These are phyloP conservation scores for Copidosoma floridanum DNA, from an alignment of 1,140 invertebrate species.

Conservation along the genomic window DNA sequence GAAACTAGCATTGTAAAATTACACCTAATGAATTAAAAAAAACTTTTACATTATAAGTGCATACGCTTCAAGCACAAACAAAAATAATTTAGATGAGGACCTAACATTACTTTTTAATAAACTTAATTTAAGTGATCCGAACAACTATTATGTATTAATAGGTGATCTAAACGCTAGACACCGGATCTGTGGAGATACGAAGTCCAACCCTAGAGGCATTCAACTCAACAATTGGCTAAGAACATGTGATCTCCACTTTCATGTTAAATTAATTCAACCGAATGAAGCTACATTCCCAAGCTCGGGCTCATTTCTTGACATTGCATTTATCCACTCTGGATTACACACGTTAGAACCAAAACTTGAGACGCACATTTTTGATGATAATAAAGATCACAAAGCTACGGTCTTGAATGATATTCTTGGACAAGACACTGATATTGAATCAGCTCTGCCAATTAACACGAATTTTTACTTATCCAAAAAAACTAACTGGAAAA, in stretches of 20 bases:
- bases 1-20: neutral
- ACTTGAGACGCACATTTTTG: too few relatives aligned
- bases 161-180: conserved; percentile 2
- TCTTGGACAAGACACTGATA: neutral
- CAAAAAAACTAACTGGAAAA: conserved; percentile 9
- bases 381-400: conserved; percentile 18
- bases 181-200: neutral
- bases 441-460: neutral
- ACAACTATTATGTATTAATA: conserved; percentile 5
- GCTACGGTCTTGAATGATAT: conserved; percentile 1
- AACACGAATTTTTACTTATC: neutral
- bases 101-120: neutral
- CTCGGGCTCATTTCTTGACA: neutral
- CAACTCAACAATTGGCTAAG: conserved; percentile 18
- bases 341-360: neutral
- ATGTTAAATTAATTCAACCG: too few relatives aligned
- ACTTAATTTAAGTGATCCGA: neutral
- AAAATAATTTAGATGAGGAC: neutral
- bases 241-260: too few relatives aligned
- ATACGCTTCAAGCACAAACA: neutral
- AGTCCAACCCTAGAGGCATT: conserved; percentile 11
- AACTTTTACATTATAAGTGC: neutral
- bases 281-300: too few relatives aligned
- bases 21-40: neutral
- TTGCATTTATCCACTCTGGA: neutral